phyloP scores from a whole-genome alignment of 2,888 invertebrate species.

The Apodemia zela region DNA sequence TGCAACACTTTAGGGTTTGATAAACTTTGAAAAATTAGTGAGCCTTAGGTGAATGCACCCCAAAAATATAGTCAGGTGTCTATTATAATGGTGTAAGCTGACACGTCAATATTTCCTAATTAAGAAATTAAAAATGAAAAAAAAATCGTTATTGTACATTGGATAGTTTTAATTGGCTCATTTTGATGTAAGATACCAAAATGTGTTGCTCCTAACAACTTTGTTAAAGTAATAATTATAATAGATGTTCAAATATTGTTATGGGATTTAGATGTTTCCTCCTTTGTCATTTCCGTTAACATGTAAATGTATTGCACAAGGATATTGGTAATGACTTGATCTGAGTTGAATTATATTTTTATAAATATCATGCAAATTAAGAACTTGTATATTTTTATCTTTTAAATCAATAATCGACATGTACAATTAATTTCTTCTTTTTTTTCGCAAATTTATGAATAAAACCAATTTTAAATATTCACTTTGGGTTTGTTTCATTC shows the following conservation, averaged over 20 bases:
- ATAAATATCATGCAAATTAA: constrained; percentile 75
- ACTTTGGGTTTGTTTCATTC: constrained; percentile 33
- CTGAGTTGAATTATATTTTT: constrained; percentile 79
- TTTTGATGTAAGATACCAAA: constrained; percentile 63
- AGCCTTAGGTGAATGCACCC: constrained; percentile 70
- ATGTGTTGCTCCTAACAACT: constrained; percentile 70
- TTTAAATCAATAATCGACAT: constrained; percentile 77
- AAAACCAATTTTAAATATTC: constrained; percentile 77
- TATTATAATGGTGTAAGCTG: constrained; percentile 32
- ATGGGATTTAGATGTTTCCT: constrained; percentile 74
- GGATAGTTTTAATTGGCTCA: constrained; percentile 74
- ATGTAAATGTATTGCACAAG: constrained; percentile 75
- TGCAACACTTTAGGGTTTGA: constrained; percentile 60
- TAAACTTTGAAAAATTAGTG: constrained; percentile 68
- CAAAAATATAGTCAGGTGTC: constrained; percentile 52
- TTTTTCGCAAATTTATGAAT: constrained; percentile 77
- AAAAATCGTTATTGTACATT: constrained; percentile 76
- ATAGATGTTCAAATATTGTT: constrained; percentile 79
- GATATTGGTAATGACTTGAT: constrained; percentile 78
- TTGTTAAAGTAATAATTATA: constrained; percentile 74
- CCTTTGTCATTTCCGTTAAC: constrained; percentile 68
- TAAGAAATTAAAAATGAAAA: constrained; percentile 59
- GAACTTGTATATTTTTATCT: constrained; percentile 77
- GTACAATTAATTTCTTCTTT: constrained; percentile 74
- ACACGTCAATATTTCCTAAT: constrained; percentile 46